phyloP scores from a whole-genome alignment of 2,113 vertebrate species.

The Chrysemys picta region DNA sequence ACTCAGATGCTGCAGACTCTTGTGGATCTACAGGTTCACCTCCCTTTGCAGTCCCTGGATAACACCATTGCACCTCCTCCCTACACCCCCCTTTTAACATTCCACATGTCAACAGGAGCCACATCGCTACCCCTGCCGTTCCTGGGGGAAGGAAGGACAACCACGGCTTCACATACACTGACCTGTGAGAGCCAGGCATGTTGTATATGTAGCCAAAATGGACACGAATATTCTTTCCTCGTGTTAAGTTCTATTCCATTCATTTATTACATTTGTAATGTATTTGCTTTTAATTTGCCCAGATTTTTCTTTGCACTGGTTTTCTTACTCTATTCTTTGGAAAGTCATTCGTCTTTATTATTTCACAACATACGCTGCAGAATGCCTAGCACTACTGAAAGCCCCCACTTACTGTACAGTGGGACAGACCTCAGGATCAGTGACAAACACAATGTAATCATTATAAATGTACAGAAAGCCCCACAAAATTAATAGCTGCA shows the following conservation, averaged over 20 bases:
- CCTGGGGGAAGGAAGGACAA: background rate
- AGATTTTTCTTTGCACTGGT: background rate
- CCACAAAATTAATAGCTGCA: no score
- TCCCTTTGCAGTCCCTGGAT: background rate
- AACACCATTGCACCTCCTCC: background rate
- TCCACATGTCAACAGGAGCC: background rate
- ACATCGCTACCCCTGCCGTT: background rate
- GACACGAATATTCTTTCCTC: background rate
- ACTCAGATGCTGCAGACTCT: background rate
- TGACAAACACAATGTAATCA: background rate
- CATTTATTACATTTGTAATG: background rate
- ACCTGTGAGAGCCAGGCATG: background rate
- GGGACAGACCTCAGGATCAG: background rate
- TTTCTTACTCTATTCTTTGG: background rate
- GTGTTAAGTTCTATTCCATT: background rate
- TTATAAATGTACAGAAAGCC: background rate
- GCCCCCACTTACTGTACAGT: background rate
- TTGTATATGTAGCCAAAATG: background rate
- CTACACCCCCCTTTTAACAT: background rate
- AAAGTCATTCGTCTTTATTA: background rate
- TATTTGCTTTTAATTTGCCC: background rate
- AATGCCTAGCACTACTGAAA: background rate
- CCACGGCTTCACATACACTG: background rate
- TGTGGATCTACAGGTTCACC: background rate
- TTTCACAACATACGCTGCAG: background rate